A percentile compares a stretch with the other conserved stretches of the same genome.
phyloP scores from a whole-genome alignment of 2,113 vertebrate species.

The Amphilophus citrinellus region DNA sequence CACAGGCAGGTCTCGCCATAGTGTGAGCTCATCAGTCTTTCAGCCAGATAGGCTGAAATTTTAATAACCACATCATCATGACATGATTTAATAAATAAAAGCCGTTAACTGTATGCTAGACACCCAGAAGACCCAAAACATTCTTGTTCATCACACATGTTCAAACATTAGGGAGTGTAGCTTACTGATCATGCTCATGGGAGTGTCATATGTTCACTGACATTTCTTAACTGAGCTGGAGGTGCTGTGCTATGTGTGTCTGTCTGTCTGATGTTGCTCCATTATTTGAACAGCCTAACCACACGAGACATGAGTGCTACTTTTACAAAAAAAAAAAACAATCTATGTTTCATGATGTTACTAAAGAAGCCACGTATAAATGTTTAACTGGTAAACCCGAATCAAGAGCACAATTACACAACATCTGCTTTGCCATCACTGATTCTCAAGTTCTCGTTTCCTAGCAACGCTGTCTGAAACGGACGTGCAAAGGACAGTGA shows the following conservation, averaged over 20 bases:
- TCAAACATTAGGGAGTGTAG: constrained; percentile 7
- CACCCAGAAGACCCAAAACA: background rate
- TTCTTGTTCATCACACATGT: background rate
- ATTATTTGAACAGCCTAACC: background rate
- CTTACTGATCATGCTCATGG: constrained; percentile 17
- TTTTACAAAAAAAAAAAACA: background rate
- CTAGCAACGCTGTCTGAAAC: constrained; percentile 70
- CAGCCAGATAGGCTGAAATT: background rate
- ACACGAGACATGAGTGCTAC: background rate
- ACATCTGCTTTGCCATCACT: constrained; percentile 37
- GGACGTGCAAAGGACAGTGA: constrained; percentile 45
- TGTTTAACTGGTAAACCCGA: constrained; percentile 12
- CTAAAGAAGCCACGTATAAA: background rate
- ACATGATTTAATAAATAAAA: background rate
- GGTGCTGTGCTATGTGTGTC: background rate
- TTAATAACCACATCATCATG: background rate
- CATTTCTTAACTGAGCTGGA: background rate
- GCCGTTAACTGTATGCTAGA: background rate
- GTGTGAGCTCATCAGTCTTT: background rate
- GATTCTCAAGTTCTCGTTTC: constrained; percentile 64
- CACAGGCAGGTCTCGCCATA: background rate
- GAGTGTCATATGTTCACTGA: constrained; percentile 4
- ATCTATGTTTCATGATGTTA: background rate
- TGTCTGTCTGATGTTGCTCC: background rate
- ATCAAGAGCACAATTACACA: constrained; percentile 27